phyloP scores from a whole-genome alignment of 2,888 invertebrate species.

The Clitarchus hookeri region DNA sequence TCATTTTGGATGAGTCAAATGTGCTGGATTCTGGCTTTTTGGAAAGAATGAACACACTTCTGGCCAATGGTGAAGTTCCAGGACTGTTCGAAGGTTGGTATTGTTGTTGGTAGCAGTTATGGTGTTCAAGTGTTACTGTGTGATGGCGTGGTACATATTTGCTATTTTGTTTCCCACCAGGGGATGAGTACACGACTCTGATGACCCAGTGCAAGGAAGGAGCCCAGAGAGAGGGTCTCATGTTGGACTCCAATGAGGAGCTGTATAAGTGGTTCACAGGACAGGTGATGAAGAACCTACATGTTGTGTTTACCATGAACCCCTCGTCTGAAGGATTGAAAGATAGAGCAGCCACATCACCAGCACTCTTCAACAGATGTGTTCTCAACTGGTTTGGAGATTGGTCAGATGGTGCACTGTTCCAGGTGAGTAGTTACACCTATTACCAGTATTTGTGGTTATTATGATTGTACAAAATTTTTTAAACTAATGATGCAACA shows the following conservation, averaged over 20 bases:
- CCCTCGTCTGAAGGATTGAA: conserved; percentile 98
- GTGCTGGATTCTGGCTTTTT: conserved; percentile 98
- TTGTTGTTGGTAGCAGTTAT: not conserved
- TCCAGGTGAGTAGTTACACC: conserved; percentile 65
- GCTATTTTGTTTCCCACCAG: conserved; percentile 52
- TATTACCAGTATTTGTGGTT: no score
- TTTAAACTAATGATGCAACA: no score
- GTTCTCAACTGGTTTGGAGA: conserved; percentile 99
- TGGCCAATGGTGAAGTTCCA: conserved; percentile 98
- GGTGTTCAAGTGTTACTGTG: not conserved
- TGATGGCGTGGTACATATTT: not conserved
- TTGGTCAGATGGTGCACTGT: conserved; percentile 96
- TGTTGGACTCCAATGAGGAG: conserved; percentile 98
- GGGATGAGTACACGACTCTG: conserved; percentile 97
- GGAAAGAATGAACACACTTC: conserved; percentile 97
- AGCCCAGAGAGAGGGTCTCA: conserved; percentile 94
- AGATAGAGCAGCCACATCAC: conserved; percentile 98
- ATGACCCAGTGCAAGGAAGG: conserved; percentile 99
- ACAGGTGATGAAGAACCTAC: conserved; percentile 98
- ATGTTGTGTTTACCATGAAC: conserved; percentile 99
- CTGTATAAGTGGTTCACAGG: conserved; percentile 99
- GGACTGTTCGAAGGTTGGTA: conserved; percentile 78
- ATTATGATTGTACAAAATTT: no score
- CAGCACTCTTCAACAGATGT: conserved; percentile 98
- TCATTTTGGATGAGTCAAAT: conserved; percentile 99